Percentiles rank a stretch among this genome's conserved stretches.
These are phyloP conservation scores for Nemopilema nomurai DNA, from an alignment of 30 jellyfish, hydroid and myxozoan species.

Conservation along the genomic window DNA sequence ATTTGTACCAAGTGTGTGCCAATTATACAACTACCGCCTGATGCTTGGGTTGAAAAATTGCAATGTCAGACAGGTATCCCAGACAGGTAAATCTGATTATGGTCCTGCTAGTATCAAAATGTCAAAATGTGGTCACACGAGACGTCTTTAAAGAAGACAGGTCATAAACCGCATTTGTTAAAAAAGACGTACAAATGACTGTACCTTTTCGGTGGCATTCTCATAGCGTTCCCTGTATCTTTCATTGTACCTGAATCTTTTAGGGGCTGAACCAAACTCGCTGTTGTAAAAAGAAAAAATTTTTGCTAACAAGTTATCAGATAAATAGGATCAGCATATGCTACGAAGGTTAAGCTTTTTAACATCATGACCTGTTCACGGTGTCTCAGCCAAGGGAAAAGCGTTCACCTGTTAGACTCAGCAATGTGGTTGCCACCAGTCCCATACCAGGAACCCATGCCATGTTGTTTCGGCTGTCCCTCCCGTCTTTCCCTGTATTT, in stretches of 20 bases:
- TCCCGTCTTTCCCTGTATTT: conserved; percentile 55
- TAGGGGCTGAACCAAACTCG: conserved; percentile 53
- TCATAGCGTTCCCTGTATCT: conserved; percentile 47
- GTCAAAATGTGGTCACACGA: too few species aligned
- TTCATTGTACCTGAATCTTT: conserved; percentile 48
- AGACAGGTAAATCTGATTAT: too few species aligned
- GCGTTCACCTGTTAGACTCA: conserved; percentile 6
- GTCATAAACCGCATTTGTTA: too few species aligned
- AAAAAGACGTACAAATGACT: conserved; percentile 37
- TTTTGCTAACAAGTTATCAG: not conserved
- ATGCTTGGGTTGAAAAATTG: too few species aligned
- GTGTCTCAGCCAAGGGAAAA: too few species aligned
- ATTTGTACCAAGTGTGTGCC: too few species aligned
- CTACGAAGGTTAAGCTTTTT: too few species aligned
- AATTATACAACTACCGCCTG: too few species aligned
- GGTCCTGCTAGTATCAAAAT: too few species aligned
- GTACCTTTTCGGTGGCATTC: conserved; percentile 14
- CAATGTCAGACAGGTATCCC: too few species aligned
- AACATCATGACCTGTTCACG: too few species aligned
- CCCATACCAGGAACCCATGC: conserved; percentile 72
- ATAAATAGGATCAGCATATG: not conserved
- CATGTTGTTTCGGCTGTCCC: conserved; percentile 29
- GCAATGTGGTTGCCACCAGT: conserved; percentile 47
- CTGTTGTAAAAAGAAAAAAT: not conserved
- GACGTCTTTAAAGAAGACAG: too few species aligned